phyloP scores from a whole-genome alignment of 2,888 invertebrate species.

The Crioceris asparagi region DNA sequence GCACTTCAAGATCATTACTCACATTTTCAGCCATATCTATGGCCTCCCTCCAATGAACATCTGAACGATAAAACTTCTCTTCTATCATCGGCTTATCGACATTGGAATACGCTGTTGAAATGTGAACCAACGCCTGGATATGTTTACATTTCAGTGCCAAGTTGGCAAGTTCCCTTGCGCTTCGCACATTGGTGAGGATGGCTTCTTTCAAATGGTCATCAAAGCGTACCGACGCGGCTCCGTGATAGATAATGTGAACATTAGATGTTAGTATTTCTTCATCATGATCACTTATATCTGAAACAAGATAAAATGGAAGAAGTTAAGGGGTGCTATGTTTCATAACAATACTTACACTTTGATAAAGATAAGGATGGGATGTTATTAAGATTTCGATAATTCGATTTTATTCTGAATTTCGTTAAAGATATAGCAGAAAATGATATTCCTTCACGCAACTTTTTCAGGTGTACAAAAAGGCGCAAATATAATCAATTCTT shows the following conservation, averaged over 20 bases:
- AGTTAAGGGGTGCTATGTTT: too few relatives aligned
- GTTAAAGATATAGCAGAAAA: too few relatives aligned
- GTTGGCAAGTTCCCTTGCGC: slow-evolving; percentile 52
- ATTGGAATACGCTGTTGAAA: slow-evolving; percentile 83
- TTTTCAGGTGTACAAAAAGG: too few relatives aligned
- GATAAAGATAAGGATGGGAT: too few relatives aligned
- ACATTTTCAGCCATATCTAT: slow-evolving; percentile 52
- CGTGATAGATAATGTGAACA: slow-evolving; percentile 63
- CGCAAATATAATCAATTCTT: too few relatives aligned
- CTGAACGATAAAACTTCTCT: slow-evolving; percentile 60
- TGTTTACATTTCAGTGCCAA: slow-evolving; percentile 47
- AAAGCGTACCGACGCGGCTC: slow-evolving; percentile 75
- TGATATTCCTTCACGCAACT: too few relatives aligned
- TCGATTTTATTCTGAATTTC: too few relatives aligned
- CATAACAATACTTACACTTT: too few relatives aligned
- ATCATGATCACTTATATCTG: slow-evolving; percentile 44
- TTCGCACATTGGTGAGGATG: slow-evolving; percentile 51
- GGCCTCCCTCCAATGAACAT: slow-evolving; percentile 56
- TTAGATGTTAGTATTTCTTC: slow-evolving; percentile 44
- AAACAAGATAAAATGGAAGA: not conserved
- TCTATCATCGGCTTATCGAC: slow-evolving; percentile 58
- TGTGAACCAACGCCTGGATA: slow-evolving; percentile 53
- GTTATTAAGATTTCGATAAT: too few relatives aligned
- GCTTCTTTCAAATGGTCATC: slow-evolving; percentile 64
- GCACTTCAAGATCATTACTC: slow-evolving; percentile 39